Conservation (phyloP, 2,797 vertebrate species). For the Pangasius djambal region DNA sequence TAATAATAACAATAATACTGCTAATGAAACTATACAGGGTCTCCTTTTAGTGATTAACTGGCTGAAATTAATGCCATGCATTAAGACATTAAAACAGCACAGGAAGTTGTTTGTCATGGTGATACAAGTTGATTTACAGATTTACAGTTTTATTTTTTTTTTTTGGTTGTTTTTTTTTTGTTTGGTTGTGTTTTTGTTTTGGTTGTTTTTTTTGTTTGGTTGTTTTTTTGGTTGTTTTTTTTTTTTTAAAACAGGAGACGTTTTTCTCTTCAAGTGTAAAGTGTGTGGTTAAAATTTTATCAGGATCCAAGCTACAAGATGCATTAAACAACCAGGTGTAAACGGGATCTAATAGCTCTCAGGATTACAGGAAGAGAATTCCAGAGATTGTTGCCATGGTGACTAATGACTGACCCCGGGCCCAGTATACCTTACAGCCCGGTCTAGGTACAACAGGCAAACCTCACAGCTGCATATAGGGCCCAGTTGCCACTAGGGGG, state of each 20-base stretch:
- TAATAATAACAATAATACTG: neutral
- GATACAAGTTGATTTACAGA: neutral
- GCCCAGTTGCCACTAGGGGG: conserved; percentile 1
- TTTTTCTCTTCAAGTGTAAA: neutral
- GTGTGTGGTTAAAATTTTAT: neutral
- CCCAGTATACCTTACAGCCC: neutral
- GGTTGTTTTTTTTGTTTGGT: neutral
- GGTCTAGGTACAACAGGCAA: neutral
- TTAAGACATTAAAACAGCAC: neutral
- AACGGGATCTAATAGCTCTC: neutral
- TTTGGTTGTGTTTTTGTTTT: too few species aligned
- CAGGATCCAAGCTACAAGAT: neutral
- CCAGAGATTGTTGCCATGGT: neutral
- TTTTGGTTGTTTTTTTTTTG: neutral
- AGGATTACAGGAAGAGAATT: neutral
- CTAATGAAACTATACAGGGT: neutral
- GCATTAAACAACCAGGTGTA: neutral
- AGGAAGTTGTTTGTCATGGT: neutral
- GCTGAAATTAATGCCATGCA: neutral
- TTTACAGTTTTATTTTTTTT: neutral
- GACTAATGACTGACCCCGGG: neutral
- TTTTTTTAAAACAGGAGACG: neutral
- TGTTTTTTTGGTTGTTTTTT: neutral
- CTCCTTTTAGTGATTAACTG: neutral
- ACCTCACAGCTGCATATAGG: neutral